Percentiles rank a stretch among this genome's conserved stretches.
These are phyloP conservation scores for Zoanthus solanderi DNA, from an alignment of 92 coral and sea anemone species.

Conservation along the genomic window DNA sequence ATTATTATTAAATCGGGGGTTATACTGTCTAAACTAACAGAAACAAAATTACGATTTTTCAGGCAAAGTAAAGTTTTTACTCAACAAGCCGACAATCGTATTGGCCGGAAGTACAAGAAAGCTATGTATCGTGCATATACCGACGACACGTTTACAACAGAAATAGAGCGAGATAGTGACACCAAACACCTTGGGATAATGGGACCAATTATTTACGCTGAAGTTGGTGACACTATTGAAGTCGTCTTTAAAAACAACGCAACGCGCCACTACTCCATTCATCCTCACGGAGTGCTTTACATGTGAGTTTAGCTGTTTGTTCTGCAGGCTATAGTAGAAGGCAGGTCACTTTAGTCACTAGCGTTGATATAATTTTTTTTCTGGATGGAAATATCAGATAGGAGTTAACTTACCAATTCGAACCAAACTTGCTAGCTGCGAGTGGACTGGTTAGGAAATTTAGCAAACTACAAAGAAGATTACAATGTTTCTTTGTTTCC, in stretches of 20 bases:
- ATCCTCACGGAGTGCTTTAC: constrained; percentile 91
- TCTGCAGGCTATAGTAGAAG: background rate
- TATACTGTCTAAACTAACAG: background rate
- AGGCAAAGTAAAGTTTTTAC: constrained; percentile 74
- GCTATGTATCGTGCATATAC: constrained; percentile 85
- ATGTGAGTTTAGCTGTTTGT: constrained; percentile 47
- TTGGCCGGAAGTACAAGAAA: constrained; percentile 86
- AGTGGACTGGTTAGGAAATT: no score
- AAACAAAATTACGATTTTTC: background rate
- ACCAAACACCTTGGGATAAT: constrained; percentile 79
- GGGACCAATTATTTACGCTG: constrained; percentile 93
- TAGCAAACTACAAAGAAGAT: no score
- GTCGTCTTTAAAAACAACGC: constrained; percentile 87
- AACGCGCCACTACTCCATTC: constrained; percentile 73
- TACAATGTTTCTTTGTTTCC: no score
- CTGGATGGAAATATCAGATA: no score
- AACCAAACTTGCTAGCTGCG: no score
- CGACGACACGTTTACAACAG: constrained; percentile 57
- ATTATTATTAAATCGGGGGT: background rate
- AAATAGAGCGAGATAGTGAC: constrained; percentile 47
- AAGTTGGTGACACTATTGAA: constrained; percentile 92
- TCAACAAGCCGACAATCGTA: constrained; percentile 49
- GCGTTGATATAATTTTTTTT: no score
- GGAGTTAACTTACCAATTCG: no score
- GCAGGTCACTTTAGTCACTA: no score